Percentiles rank a stretch among this genome's conserved stretches.
These are phyloP conservation scores for Cataglyphis rosenhaueri DNA, from an alignment of 2,888 invertebrate genomes.

Conservation along the genomic window DNA sequence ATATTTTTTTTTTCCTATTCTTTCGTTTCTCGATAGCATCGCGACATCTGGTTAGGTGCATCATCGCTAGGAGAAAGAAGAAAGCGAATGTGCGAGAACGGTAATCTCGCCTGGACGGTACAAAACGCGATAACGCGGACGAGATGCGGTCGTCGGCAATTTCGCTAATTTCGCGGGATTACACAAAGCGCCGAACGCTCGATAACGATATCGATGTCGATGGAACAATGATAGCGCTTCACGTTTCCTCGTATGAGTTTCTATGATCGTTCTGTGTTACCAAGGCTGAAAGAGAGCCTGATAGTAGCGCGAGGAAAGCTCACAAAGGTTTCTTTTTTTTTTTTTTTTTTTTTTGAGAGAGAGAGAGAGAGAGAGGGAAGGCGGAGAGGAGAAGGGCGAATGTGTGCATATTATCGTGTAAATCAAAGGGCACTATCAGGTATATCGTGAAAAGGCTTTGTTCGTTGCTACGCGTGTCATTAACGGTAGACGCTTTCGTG, in stretches of 20 bases:
- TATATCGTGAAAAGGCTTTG: slow-evolving; percentile 28
- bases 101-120: not conserved
- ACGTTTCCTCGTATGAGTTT: not conserved
- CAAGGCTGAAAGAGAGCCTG: not conserved
- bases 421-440: slow-evolving; percentile 33
- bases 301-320: not conserved
- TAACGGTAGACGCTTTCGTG: not conserved
- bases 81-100: not conserved
- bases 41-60: not conserved
- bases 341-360: not conserved
- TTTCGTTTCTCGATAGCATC: not conserved
- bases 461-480: slow-evolving; percentile 27
- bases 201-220: slow-evolving; percentile 56
- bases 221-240: slow-evolving; percentile 21
- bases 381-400: not conserved
- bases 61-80: not conserved
- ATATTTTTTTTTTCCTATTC: not conserved
- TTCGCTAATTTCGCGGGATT: slow-evolving; percentile 67
- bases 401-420: slow-evolving; percentile 21
- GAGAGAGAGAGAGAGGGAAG: not conserved
- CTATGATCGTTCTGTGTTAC: not conserved
- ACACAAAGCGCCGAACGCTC: slow-evolving; percentile 58
- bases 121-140: slow-evolving; percentile 4
- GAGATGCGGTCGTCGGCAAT: slow-evolving; percentile 48
- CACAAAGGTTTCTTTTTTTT: slow-evolving; percentile 26